Evolutionary conservation across 2,113 vertebrate species (phyloP).

Genomic region (Heterotis niloticus): DNA sequence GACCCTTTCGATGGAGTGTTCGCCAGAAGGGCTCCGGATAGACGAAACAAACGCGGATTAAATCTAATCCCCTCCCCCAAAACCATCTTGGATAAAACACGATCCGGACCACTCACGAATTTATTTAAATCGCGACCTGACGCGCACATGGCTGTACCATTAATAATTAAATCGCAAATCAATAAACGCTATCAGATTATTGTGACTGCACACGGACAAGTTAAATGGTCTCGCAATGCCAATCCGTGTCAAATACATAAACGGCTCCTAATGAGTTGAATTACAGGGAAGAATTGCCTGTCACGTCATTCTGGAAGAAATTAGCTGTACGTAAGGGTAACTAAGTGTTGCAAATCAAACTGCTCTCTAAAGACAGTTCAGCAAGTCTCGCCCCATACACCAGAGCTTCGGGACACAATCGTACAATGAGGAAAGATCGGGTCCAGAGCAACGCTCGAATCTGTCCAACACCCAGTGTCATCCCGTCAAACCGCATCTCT

Average conservation of each 20-base stretch:
- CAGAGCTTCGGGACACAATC: background rate
- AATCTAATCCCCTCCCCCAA: background rate
- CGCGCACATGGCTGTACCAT: background rate
- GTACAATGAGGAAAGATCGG: background rate
- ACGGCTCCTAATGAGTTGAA: background rate
- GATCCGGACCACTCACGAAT: too few relatives aligned
- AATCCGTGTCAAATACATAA: background rate
- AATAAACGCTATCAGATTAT: conserved; percentile 6
- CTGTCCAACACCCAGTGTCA: conserved; percentile 24
- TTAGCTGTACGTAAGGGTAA: background rate
- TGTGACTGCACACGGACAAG: background rate
- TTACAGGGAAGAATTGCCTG: background rate
- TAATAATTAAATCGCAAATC: background rate
- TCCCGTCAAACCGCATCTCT: conserved; percentile 29
- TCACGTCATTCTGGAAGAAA: background rate
- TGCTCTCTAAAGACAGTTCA: background rate
- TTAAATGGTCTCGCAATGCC: too few relatives aligned
- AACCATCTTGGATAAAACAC: background rate
- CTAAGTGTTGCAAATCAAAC: background rate
- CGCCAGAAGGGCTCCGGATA: conserved; percentile 11
- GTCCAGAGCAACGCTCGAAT: conserved; percentile 8
- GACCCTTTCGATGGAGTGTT: conserved; percentile 40
- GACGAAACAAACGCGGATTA: background rate
- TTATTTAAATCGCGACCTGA: background rate
- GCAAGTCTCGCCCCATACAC: background rate